Percentiles rank a stretch among this genome's conserved stretches.
These are phyloP conservation scores for Coecobrya sp. DNA, from an alignment of 2,888 invertebrate genomes.

Conservation along the genomic window DNA sequence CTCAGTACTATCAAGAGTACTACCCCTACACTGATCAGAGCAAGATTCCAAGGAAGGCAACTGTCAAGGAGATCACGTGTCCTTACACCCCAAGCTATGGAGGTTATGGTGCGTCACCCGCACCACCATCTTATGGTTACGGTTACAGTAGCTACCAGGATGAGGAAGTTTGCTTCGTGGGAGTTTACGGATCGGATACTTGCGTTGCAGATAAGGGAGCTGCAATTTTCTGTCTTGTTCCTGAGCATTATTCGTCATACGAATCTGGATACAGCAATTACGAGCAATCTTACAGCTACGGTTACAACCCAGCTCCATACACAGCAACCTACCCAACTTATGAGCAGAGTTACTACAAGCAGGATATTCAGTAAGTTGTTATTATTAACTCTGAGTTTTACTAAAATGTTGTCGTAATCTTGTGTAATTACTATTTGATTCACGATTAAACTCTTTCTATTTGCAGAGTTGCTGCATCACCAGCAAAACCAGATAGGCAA, in stretches of 20 bases:
- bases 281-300: conserved; percentile 66
- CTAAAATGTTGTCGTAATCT: conserved; percentile 10
- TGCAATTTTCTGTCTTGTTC: conserved; percentile 84
- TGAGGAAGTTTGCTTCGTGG: conserved; percentile 84
- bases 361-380: conserved; percentile 83
- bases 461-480: conserved; percentile 76
- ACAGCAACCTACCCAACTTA: conserved; percentile 66
- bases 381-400: background rate
- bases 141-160: conserved; percentile 78
- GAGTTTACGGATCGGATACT: conserved; percentile 85
- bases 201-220: conserved; percentile 86
- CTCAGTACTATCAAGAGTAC: conserved; percentile 80
- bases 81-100: conserved; percentile 67
- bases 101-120: conserved; percentile 40
- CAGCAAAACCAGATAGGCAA: conserved; percentile 72
- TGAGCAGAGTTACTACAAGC: conserved; percentile 81
- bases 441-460: no score
- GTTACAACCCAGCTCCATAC: conserved; percentile 73
- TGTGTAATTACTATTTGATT: background rate
- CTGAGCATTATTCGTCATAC: conserved; percentile 74
- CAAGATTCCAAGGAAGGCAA: conserved; percentile 83
- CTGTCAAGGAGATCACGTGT: conserved; percentile 84
- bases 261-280: conserved; percentile 76
- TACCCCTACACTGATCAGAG: conserved; percentile 80
- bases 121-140: conserved; percentile 67